phyloP scores from a whole-genome alignment of 2,888 invertebrate genomes.

The Eupithecia dodoneata region DNA sequence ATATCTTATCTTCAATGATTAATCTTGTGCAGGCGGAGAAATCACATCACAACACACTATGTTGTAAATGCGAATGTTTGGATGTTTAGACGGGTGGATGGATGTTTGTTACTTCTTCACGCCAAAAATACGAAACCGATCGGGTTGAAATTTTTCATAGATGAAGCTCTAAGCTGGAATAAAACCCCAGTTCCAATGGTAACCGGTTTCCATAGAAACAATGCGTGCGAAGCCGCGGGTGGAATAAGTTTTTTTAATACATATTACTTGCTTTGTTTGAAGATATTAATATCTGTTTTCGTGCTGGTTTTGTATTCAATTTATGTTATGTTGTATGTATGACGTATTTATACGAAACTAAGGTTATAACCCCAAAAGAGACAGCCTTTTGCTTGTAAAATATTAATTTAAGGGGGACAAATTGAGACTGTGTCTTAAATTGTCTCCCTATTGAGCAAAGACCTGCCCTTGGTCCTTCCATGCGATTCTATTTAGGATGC shows the following conservation, averaged over 20 bases:
- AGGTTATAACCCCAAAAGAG: background rate
- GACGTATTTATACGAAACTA: background rate
- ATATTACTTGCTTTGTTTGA: background rate
- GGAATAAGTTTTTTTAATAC: background rate
- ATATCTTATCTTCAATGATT: constrained; percentile 5
- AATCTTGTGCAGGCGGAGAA: background rate
- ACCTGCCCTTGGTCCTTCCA: background rate
- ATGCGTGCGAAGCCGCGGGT: too few relatives aligned
- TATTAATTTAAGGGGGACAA: background rate
- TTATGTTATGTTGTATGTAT: background rate
- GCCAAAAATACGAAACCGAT: too few relatives aligned
- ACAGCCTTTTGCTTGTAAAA: background rate
- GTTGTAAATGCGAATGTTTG: too few relatives aligned
- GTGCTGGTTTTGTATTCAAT: background rate
- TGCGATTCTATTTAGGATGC: background rate
- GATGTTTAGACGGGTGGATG: too few relatives aligned
- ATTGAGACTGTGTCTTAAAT: background rate
- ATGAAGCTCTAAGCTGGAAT: too few relatives aligned
- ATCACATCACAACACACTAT: too few relatives aligned
- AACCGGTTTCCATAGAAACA: too few relatives aligned
- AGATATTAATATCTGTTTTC: background rate
- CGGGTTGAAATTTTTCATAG: too few relatives aligned
- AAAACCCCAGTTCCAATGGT: too few relatives aligned
- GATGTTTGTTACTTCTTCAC: too few relatives aligned
- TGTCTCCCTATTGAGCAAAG: background rate